These are phyloP conservation scores for Mionectes olivaceus DNA, from an alignment of 2,797 vertebrate species.

Conservation along the genomic window DNA sequence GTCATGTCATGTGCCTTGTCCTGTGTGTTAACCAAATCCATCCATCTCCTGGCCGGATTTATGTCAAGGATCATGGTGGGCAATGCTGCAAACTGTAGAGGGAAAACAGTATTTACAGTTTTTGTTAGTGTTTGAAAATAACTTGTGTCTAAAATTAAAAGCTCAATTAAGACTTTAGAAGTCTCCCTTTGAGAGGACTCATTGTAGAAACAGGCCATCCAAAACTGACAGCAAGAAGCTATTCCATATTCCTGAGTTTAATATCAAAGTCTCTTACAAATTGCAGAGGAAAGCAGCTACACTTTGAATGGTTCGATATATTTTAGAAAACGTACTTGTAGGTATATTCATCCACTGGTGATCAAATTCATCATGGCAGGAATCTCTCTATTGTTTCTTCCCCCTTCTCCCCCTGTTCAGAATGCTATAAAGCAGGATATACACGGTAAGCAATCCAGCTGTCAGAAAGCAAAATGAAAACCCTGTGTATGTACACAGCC, in stretches of 20 bases:
- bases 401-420: background rate
- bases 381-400: background rate
- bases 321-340: background rate
- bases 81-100: background rate
- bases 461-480: constrained; percentile 48
- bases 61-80: background rate
- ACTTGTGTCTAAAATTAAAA: background rate
- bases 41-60: background rate
- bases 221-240: background rate
- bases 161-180: background rate
- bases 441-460: constrained; percentile 14
- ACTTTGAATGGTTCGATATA: background rate
- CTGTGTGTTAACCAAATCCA: background rate
- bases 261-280: background rate
- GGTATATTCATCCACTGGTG: background rate
- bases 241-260: background rate
- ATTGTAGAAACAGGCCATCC: background rate
- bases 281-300: background rate
- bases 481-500: background rate
- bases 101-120: background rate
- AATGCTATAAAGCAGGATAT: background rate
- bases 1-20: background rate
- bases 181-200: background rate
- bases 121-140: background rate
- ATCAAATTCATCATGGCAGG: background rate